These are phyloP conservation scores for Aporophyla lueneburgensis DNA, from an alignment of 2,888 invertebrate species.

Conservation along the genomic window DNA sequence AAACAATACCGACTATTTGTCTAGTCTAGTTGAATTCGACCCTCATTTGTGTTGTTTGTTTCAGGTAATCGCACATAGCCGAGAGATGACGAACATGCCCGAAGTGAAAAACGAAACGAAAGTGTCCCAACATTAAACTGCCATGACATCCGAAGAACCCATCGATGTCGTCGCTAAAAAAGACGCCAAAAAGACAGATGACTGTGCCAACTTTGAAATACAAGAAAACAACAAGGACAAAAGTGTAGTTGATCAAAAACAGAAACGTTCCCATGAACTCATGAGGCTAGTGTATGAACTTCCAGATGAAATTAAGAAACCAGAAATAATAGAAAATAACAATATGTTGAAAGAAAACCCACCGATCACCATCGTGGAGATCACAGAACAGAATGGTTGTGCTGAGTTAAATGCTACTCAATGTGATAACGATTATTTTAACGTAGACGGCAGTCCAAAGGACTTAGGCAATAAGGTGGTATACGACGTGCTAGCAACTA, in stretches of 20 bases:
- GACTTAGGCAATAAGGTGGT: constrained; percentile 85
- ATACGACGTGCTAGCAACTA: constrained; percentile 82
- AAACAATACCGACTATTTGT: constrained; percentile 54
- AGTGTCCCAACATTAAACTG: constrained; percentile 72
- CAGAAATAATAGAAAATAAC: constrained; percentile 81
- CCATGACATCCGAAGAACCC: constrained; percentile 88
- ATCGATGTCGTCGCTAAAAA: constrained; percentile 84
- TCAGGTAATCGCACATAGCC: constrained; percentile 63
- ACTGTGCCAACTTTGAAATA: constrained; percentile 79
- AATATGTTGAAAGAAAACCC: constrained; percentile 88
- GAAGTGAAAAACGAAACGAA: constrained; percentile 61
- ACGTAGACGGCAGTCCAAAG: constrained; percentile 80
- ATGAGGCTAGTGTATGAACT: constrained; percentile 89
- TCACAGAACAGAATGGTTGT: constrained; percentile 89
- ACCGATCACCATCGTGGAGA: constrained; percentile 87
- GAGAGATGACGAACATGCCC: constrained; percentile 79
- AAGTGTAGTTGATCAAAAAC: constrained; percentile 75
- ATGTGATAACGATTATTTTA: constrained; percentile 82
- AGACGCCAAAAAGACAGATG: constrained; percentile 82
- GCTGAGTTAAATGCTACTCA: constrained; percentile 79
- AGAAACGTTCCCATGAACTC: constrained; percentile 81
- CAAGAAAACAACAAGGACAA: constrained; percentile 78
- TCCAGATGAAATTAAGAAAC: constrained; percentile 82
- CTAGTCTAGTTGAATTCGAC: constrained; percentile 37
- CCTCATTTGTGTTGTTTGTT: constrained; percentile 55